Evolutionary conservation across 2,888 invertebrate species (phyloP), one percentile per base, ranked within the genome.

Genomic region (Dinocampus coccinellae): DNA sequence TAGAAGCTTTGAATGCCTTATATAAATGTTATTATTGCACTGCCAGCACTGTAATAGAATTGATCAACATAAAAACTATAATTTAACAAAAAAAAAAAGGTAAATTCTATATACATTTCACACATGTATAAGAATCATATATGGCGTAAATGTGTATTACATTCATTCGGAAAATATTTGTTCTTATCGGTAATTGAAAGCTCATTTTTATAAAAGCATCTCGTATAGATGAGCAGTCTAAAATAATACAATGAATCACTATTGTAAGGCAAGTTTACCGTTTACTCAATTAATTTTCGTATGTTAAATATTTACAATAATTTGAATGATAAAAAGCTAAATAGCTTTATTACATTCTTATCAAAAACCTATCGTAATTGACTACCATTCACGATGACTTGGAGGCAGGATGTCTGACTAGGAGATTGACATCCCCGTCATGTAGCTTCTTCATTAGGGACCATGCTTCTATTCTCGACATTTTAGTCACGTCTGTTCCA

Each of bases 391-490:
- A 85, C 82, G 85, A 85, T 75, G 86, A 86, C 81, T 87, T 87
- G 73, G 82, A 85, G 83, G 87, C 87, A 78, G 89, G 88, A 77
- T 89, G 89, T 77, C 90, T 86, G 78, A 92, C 88, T 77, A 88
- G 88, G 76, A 95, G 89, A 75, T 90, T 91, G 76, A 96, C 93
- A 83, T 93, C 92, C 70, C 97, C 97, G 84, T 95, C 93, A 67
- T 95, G 94, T 77, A 97, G 88, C 82, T 95, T 94, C 88, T 97
- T 97, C 90, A 98, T 93, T 74, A 94, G 92, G 79, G 95, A 95
- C 97, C 97, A 97, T 67, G 96, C 97, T 89, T 97, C 96, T 78
- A 96, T 96, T 82, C 97, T 92, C n/a, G 97, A 94, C 91, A 96
- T 93, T 73, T 92, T 91, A 75, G 93, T 92, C 83, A 96, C 93